A percentile compares a stretch with the other conserved stretches of the same genome.
Evolutionary conservation across 2,113 vertebrate species (phyloP).

Genomic region (Scortum barcoo): DNA sequence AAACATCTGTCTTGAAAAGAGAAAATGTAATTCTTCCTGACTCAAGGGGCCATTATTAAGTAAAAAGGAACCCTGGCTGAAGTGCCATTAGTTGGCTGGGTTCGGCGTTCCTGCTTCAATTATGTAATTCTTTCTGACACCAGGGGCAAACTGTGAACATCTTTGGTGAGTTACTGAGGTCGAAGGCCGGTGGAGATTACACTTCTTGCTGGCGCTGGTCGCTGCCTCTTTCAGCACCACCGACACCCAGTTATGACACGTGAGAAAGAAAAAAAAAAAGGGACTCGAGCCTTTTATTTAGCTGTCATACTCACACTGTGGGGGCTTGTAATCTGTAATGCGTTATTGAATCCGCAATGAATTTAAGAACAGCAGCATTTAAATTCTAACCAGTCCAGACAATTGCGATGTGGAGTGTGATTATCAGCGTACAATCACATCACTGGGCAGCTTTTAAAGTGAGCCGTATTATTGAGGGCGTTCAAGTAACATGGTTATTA

Average conservation of each 20-base stretch:
- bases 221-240: conserved; percentile 24
- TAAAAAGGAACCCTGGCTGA: conserved; percentile 30
- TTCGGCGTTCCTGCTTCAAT: conserved; percentile 49
- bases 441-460: conserved; percentile 22
- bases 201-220: conserved; percentile 11
- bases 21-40: conserved; percentile 50
- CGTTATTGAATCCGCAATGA: conserved; percentile 3
- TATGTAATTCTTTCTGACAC: conserved; percentile 59
- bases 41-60: conserved; percentile 41
- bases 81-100: conserved; percentile 47
- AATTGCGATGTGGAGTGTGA: background rate
- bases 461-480: conserved; percentile 10
- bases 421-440: conserved; percentile 27
- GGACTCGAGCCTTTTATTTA: background rate
- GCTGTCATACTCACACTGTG: conserved; percentile 18
- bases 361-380: conserved; percentile 29
- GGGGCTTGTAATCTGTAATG: conserved; percentile 11
- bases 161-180: conserved; percentile 62
- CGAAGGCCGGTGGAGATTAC: conserved; percentile 50
- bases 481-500: conserved; percentile 19
- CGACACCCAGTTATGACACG: conserved; percentile 13
- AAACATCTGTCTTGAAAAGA: conserved; percentile 47
- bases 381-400: conserved; percentile 9
- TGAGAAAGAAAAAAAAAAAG: too few species aligned
- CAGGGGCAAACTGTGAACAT: conserved; percentile 48